These are phyloP conservation scores for Emmelina monodactyla DNA, from an alignment of 2,888 invertebrate genomes.

Conservation along the genomic window DNA sequence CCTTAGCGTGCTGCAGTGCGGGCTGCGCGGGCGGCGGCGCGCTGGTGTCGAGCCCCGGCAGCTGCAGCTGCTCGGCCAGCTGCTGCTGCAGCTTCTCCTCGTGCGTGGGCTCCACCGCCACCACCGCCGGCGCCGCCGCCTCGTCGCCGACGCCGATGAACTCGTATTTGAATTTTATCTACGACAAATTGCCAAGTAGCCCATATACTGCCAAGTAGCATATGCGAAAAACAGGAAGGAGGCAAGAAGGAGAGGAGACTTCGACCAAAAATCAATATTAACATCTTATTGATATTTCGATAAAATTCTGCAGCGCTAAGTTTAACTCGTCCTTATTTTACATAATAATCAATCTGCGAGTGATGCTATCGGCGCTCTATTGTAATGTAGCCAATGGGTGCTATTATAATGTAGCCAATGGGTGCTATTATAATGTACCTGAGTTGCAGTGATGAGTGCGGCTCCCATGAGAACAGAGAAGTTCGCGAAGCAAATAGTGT, in stretches of 20 bases:
- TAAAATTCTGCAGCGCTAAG: too few species aligned
- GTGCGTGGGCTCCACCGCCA: conserved; percentile 63
- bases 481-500: conserved; percentile 97
- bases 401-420: too few species aligned
- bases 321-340: too few species aligned
- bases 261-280: too few species aligned
- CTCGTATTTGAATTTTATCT: conserved; percentile 74
- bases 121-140: conserved; percentile 65
- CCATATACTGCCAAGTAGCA: too few species aligned
- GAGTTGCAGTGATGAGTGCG: conserved; percentile 90
- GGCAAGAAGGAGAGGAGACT: too few species aligned
- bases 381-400: too few species aligned
- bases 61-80: conserved; percentile 81
- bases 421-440: too few species aligned
- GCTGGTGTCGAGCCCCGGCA: conserved; percentile 78
- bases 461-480: conserved; percentile 97
- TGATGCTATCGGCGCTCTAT: too few species aligned
- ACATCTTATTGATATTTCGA: too few species aligned
- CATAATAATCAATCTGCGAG: too few species aligned
- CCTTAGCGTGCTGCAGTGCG: conserved; percentile 32
- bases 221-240: too few species aligned
- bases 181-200: conserved; percentile 6
- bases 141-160: conserved; percentile 22
- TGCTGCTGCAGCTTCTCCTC: conserved; percentile 87
- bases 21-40: conserved; percentile 44